Evolutionary conservation across 2,113 vertebrate species (phyloP).

Genomic region (Tylochromis polylepis): DNA sequence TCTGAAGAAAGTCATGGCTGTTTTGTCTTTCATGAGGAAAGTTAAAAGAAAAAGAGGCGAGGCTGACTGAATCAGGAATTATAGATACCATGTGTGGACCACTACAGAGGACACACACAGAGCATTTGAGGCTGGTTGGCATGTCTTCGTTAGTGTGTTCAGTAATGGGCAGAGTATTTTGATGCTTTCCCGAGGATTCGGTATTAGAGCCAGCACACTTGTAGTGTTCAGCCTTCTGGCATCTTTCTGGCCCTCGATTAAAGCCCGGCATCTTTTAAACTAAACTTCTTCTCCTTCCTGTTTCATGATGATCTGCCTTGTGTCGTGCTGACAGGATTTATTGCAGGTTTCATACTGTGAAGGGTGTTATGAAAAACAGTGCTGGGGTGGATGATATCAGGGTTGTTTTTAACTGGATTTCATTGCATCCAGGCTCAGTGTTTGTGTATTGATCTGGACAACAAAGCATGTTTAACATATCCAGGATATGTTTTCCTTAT

Average conservation of each 20-base stretch:
- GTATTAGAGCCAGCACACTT: not conserved
- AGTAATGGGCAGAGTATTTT: not conserved
- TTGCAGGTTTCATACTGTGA: not conserved
- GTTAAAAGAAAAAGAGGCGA: slow-evolving; percentile 29
- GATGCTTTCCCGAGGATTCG: not conserved
- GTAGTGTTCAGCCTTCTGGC: not conserved
- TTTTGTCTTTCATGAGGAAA: slow-evolving; percentile 58
- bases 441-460: not conserved
- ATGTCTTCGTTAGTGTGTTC: not conserved
- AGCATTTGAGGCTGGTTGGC: not conserved
- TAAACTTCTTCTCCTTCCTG: not conserved
- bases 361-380: not conserved
- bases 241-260: not conserved
- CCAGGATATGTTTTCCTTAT: not conserved
- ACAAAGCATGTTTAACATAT: not conserved
- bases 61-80: slow-evolving; percentile 1
- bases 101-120: not conserved
- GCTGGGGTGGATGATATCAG: not conserved
- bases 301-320: not conserved
- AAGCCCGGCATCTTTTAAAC: not conserved
- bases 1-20: slow-evolving; percentile 40
- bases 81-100: slow-evolving; percentile 46
- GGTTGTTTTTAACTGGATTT: not conserved
- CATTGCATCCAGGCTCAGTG: not conserved
- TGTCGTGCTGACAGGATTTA: not conserved